These are phyloP conservation scores for Spilosoma lubricipeda DNA, from an alignment of 2,888 invertebrate genomes.

Conservation along the genomic window DNA sequence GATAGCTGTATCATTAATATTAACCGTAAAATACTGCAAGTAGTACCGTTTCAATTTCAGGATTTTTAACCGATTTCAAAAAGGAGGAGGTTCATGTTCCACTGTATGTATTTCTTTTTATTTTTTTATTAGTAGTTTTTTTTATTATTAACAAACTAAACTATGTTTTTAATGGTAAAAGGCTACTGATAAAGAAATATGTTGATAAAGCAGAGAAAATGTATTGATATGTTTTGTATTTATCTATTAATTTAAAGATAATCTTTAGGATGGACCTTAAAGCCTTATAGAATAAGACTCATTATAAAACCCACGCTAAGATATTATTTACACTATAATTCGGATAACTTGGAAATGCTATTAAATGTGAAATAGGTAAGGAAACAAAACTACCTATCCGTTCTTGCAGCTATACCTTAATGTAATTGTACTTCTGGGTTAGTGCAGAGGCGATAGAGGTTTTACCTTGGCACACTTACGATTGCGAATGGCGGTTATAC, in stretches of 20 bases:
- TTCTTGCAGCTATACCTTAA: constrained; percentile 25
- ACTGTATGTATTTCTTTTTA: too few species aligned
- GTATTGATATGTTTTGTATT: background rate
- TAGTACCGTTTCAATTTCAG: constrained; percentile 50
- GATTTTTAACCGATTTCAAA: too few species aligned
- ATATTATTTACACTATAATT: background rate
- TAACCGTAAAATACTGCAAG: constrained; percentile 49
- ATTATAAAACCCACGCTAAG: background rate
- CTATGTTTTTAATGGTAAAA: too few species aligned
- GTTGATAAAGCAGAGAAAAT: background rate
- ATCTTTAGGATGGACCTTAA: background rate
- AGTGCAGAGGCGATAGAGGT: constrained; percentile 49
- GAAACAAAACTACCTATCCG: background rate
- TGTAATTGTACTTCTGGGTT: constrained; percentile 35
- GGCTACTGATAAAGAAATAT: too few species aligned
- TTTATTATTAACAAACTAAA: too few species aligned
- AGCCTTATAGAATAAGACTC: background rate
- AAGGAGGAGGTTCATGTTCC: too few species aligned
- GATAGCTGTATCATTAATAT: constrained; percentile 30
- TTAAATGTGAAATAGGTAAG: background rate
- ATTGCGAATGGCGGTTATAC: constrained; percentile 60
- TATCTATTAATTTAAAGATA: background rate
- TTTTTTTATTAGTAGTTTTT: too few species aligned
- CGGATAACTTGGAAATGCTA: background rate
- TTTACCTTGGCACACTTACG: constrained; percentile 64